These are phyloP conservation scores for Aix galericulata DNA, from an alignment of 2,113 vertebrate genomes.

Conservation along the genomic window DNA sequence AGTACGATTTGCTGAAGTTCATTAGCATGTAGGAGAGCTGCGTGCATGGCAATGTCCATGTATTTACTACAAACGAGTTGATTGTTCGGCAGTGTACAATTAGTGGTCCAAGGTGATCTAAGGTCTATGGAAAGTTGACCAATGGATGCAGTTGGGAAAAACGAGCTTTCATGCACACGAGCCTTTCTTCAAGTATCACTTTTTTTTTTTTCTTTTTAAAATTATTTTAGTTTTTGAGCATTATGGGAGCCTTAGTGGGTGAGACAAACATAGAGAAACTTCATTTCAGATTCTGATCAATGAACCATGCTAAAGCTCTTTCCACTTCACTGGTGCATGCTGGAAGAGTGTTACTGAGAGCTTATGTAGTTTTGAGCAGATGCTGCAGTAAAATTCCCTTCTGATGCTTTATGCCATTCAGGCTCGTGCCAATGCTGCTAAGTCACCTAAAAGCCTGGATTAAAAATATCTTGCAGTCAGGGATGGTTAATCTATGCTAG, in stretches of 20 bases:
- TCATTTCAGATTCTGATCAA: conserved; percentile 46
- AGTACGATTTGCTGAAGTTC: no score
- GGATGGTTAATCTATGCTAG: neutral
- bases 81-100: neutral
- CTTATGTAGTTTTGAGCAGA: conserved; percentile 38
- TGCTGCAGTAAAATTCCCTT: conserved; percentile 30
- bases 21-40: no score
- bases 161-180: neutral
- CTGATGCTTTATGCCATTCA: conserved; percentile 25
- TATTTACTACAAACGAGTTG: neutral
- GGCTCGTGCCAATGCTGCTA: neutral
- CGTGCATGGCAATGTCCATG: no score
- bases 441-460: conserved; percentile 18
- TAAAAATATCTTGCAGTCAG: neutral
- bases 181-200: neutral
- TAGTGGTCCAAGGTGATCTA: neutral
- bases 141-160: neutral
- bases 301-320: conserved; percentile 22
- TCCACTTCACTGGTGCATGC: neutral
- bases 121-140: neutral
- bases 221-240: neutral
- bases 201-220: neutral
- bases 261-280: neutral
- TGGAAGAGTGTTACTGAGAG: conserved; percentile 3
- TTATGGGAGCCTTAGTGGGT: neutral